Base-by-base conservation (phyloP, 1,140 invertebrate genomes). In the Drosophila grimshawi region DNA sequence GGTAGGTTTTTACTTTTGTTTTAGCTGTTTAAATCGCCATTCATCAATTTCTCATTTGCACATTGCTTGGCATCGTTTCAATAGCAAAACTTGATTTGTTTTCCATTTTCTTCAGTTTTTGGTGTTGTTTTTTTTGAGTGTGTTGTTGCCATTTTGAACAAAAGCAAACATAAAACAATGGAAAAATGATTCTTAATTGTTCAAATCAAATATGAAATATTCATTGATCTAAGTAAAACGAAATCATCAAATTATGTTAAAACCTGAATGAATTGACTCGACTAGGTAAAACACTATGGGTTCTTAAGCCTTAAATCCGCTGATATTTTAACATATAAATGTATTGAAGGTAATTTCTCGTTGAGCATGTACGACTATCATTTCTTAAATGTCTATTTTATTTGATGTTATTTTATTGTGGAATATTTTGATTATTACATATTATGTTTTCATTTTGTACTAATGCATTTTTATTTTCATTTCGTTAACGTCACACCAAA, bases 1-100 rank as follows among this genome's bases (percentile, higher is more conserved):
- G 81, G 81, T 86, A 85, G 80, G 81, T 85, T 83, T 78, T 77
- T 35, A 60, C 11, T 70, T 76, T 77, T 56, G 30, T 48, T 55
- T 67, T 68, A 27, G 41, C 43, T 63, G 52, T 72, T 51, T 35
- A 32, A 64, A n/a, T 30, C 8, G 32, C 46, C 29, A 30, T 49
- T 30, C 33, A 62, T 62, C 3, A 39, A 49, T n/a, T 67, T 49
- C 29, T 49, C 33, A 60, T 60, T 35, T 39, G 8, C 6, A 10
- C 46, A 11, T 49, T 62, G 60, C 60, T 39, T 62, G 46, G 3
- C 32, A 37, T 37, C 3, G 2, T 27, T 55, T 39, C 19, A 32
- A 10, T 43, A 5, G 37, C 37, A 11, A 30, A 7, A n/a, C 27
- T 33, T n/a, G 4, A 55, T 0, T 11, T 52, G 2, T 33, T 33